Evolutionary conservation across 2,797 vertebrate genomes (phyloP), one percentile per base, ranked within the genome.

Genomic region (Neosilurus hyrtlii): DNA sequence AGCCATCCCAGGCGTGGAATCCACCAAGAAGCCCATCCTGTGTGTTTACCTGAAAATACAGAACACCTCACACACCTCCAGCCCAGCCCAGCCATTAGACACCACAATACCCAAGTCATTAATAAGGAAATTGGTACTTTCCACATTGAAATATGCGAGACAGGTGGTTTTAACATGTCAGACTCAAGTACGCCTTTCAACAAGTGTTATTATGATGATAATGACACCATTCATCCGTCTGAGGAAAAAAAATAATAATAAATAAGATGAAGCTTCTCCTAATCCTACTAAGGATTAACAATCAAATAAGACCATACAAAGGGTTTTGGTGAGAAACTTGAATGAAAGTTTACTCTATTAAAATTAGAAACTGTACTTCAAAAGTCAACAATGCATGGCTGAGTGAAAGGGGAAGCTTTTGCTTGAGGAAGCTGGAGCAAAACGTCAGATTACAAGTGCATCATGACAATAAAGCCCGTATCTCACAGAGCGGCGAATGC

Each of bases 341-440:
- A 86, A 88, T 70, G 79, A 87, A 89, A 86, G 80, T 88, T 88
- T 88, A 88, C 82, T 83, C 80, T 86, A 83, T 83, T 86, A 81
- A 85, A 86, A 90, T 82, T 70, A 76, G 80, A 72, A 85, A 85
- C 65, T 54, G 66, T 82, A 89, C 86, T 86, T 63, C 70, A 63
- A 82, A 62, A 75, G 63, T 68, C 57, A 73, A 57, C 75, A 84
- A 54, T 59, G 61, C 75, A 79, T 35, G 78, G 74, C 57, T 59
- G 24, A 37, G 70, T 75, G 79, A 82, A 71, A 61, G 62, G 15
- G 59, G 71, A 43, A 15, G 54, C 30, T 80, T 75, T 59, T 37
- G n/a, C 24, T 54, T 66, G 43, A 30, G 68, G 30, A 74, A 72
- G 70, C 20, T 63, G 20, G 52, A 62, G 43, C 73, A 71, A 66